A percentile compares a stretch with the other conserved stretches of the same genome.
Evolutionary conservation across 1,140 invertebrate species (phyloP).

Genomic region (Procambarus virginalis): DNA sequence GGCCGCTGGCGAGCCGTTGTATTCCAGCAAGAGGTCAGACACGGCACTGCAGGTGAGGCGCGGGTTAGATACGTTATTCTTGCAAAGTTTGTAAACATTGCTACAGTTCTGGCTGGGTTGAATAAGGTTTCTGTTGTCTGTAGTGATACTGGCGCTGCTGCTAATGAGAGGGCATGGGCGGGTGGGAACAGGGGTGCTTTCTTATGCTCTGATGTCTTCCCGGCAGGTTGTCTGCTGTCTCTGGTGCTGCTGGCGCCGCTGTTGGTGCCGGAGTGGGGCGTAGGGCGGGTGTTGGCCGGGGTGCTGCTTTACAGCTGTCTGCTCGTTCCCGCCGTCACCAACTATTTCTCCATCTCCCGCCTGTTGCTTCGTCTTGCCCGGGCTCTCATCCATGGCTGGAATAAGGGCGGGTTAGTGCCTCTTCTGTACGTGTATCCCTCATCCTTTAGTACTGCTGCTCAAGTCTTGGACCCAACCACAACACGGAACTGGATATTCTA

Average conservation of each 20-base stretch:
- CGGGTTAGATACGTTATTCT: too few relatives aligned
- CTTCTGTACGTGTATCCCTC: not conserved
- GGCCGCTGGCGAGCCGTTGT: constrained; percentile 49
- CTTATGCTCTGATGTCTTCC: too few relatives aligned
- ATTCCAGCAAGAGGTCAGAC: constrained; percentile 40
- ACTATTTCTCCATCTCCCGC: constrained; percentile 63
- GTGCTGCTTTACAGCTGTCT: constrained; percentile 68
- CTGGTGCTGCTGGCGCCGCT: constrained; percentile 71
- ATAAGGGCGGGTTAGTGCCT: not conserved
- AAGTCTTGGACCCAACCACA: too few relatives aligned
- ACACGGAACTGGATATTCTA: too few relatives aligned
- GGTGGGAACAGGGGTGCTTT: too few relatives aligned
- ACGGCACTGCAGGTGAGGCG: constrained; percentile 53
- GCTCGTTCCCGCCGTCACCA: constrained; percentile 70
- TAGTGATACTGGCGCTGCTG: too few relatives aligned
- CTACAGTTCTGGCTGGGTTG: too few relatives aligned
- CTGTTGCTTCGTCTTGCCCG: constrained; percentile 46
- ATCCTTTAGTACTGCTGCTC: too few relatives aligned
- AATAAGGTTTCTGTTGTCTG: too few relatives aligned
- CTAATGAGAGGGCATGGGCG: too few relatives aligned
- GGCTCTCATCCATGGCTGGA: not conserved
- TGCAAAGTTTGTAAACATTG: too few relatives aligned
- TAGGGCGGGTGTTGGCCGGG: constrained; percentile 53
- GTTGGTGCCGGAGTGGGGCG: constrained; percentile 55
- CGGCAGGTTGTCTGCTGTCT: constrained; percentile 65